Base-by-base conservation (phyloP, 1,140 invertebrate genomes). In the Chionoecetes opilio region DNA sequence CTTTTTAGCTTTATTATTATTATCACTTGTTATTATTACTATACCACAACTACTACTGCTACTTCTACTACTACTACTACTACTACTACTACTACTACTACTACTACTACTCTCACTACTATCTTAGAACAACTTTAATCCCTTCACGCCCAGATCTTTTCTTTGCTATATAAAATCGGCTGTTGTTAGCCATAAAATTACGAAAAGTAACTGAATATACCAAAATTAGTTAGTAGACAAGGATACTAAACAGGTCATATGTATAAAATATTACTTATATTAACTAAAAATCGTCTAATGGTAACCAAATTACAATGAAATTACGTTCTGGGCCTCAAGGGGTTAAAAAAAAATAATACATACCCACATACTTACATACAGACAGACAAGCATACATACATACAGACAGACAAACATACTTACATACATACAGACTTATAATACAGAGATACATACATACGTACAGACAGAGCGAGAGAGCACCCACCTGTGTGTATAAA, bases 381-480 rank as follows among this genome's bases (percentile, higher is more conserved):
- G 6, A 87, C 37, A 86, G 11, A 2, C 3, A 86, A 35, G 3
- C 35, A 86, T 9, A 86, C 35, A 86, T 2, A 86, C 35, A 86
- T 29, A 87, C 37, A 41, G 0, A 90, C 41, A 90, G 0, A 90
- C 38, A 92, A n/a, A 92, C 37, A 92, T 84, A 82, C 37, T 84
- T 29, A 92, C 37, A 84, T 8, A 92, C n/a, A 84, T 37, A 92
- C 37, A 92, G 29, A 90, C 31, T 35, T 88, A 88, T 34, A 88
- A 88, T 88, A 91, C 2, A 91, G n/a, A 35, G 3, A 91, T 63
- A 91, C 34, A 91, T 63, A 91, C 34, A 91, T 63, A 91, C 17
- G 75, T 63, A 91, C 34, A 91, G n/a, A 91, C 21, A 91, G 41
- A 63, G 9, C 0, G 63, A 75, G 11, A 75, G 63, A 26, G 5